Evolutionary conservation across 2,113 vertebrate species (phyloP), one percentile per base, ranked within the genome.

Genomic region (Periophthalmus modestus): DNA sequence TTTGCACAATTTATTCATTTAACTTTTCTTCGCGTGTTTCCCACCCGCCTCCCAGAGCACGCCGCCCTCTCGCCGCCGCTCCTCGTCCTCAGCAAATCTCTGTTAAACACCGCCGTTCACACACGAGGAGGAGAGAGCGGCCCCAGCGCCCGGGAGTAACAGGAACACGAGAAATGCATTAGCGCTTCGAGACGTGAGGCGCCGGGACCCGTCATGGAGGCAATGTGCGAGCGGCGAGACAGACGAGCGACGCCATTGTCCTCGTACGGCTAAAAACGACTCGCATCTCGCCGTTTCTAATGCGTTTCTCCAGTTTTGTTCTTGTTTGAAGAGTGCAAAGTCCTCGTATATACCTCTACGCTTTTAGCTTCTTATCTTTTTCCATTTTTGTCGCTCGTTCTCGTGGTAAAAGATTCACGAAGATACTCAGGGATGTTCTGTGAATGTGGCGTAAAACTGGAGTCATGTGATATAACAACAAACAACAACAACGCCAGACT

Each of bases 91-190:
- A 69, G 68, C 34, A 16, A 14, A 76, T 83, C 69, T 43, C 82
- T 57, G 81, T 81, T 87, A 92, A 91, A 82, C 86, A 80, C 80
- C 68, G 23, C 76, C 63, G 71, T 91, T 90, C 82, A 75, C 88
- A 81, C 81, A 85, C 83, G 83, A 4, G n/a, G 75, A 72, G 67
- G 73, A 21, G 68, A 78, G 76, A 72, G 80, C 71, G 9, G 73
- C 77, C 81, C 87, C 83, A 0, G 82, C 80, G 88, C 86, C 85
- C 85, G 88, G 87, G 81, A 72, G 59, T 75, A 82, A 84, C 80
- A 74, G 76, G 83, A 89, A 92, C 91, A 91, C 81, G 82, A 83
- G 84, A 92, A 92, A 82, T 86, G 88, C 91, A 91, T 92, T 91
- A 89, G 82, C 89, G 80, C 87, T 78, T 84, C 63, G 0, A 69